Evolutionary conservation across 2,888 invertebrate species (phyloP), one percentile per base, ranked within the genome.

Genomic region (Cryptosula pallasiana): DNA sequence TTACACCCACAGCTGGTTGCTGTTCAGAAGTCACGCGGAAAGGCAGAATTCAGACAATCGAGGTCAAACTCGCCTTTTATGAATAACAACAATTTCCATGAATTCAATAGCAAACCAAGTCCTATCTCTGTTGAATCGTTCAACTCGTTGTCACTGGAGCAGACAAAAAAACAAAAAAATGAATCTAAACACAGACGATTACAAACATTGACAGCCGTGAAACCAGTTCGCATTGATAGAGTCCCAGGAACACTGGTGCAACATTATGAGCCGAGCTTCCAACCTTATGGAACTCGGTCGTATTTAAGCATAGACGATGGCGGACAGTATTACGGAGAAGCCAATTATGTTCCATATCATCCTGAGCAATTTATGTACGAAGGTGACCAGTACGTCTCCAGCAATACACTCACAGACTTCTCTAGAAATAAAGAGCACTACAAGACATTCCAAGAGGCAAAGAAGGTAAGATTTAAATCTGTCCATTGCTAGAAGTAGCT

Each of bases 351-450:
- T 1, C 63, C 20, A 32, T 63, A 63, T 32, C 63, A 63, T n/a
- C 63, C 63, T 63, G 63, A 63, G 13, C 63, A 63, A n/a, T 63
- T 63, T n/a, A 63, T 63, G 63, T 63, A 63, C 63, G 32, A 32
- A 32, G 9, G 25, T 13, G 63, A 63, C n/a, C 2, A n/a, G 20
- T 32, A 63, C n/a, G 5, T 32, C 3, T 3, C 63, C 34, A 27
- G 32, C 13, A 2, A 13, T 63, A 2, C 63, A 25, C 27, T 2
- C 25, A 23, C 23, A 55, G 55, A 55, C 23, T 23, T 25, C 9
- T 9, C 32, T 25, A 25, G 29, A 5, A 25, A 32, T 20, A 63
- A 16, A 5, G 27, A 63, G n/a, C 23, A 57, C 5, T 23, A 25
- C 23, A 57, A 16, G 5, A 57, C 5, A 57, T 13, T 23, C n/a